Evolutionary conservation across 2,888 invertebrate species (phyloP).

Genomic region (Sphaerophoria rueppellii): DNA sequence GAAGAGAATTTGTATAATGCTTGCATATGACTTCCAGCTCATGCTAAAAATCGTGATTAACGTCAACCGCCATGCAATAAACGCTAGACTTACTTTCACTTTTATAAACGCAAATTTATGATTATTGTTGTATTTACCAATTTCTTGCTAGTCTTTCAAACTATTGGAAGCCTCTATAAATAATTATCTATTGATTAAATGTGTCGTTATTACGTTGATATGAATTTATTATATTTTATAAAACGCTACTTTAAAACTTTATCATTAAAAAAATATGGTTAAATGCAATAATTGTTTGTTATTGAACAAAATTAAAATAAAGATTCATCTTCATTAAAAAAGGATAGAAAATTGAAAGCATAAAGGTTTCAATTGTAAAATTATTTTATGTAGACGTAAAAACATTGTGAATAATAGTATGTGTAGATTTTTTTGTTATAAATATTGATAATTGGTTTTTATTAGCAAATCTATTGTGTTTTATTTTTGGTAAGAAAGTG

Average conservation of each 20-base stretch:
- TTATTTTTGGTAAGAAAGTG: not conserved
- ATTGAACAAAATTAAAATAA: constrained; percentile 37
- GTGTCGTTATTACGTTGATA: constrained; percentile 69
- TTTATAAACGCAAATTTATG: constrained; percentile 23
- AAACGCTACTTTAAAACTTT: constrained; percentile 49
- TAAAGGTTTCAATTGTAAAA: constrained; percentile 63
- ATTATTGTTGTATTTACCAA: constrained; percentile 44
- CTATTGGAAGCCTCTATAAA: constrained; percentile 37
- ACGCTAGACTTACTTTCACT: constrained; percentile 59
- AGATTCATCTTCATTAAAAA: constrained; percentile 32
- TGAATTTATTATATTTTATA: constrained; percentile 71
- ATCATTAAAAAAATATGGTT: constrained; percentile 24
- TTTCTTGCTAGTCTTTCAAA: constrained; percentile 62
- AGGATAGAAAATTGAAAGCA: constrained; percentile 23
- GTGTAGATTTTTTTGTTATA: constrained; percentile 68
- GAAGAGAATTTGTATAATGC: constrained; percentile 46
- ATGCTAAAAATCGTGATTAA: constrained; percentile 34
- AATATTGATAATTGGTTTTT: constrained; percentile 24
- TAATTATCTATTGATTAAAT: constrained; percentile 8
- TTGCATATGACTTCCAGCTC: constrained; percentile 41
- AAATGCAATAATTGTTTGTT: constrained; percentile 48
- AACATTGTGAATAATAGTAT: constrained; percentile 68
- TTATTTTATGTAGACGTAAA: constrained; percentile 63
- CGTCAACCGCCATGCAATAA: constrained; percentile 66
- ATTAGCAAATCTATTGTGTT: constrained; percentile 9